These are phyloP conservation scores for Brachionus sp. DNA, from an alignment of 1,140 invertebrate species.

Conservation along the genomic window DNA sequence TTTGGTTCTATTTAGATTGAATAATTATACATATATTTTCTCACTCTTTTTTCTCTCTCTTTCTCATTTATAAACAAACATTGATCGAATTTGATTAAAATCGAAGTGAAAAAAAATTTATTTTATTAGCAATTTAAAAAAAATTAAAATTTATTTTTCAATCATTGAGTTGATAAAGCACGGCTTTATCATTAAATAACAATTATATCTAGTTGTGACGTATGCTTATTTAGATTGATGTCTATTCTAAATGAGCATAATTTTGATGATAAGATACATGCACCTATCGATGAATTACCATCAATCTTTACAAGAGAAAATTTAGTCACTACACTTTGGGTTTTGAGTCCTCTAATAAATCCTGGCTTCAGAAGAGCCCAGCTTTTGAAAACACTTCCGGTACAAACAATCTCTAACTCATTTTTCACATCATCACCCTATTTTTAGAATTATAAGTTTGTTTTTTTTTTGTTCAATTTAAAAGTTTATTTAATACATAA, in stretches of 20 bases:
- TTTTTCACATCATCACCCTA: neutral
- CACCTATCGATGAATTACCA: slow-evolving; percentile 16
- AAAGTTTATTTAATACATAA: neutral
- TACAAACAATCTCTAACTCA: slow-evolving; percentile 78
- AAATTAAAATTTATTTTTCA: neutral
- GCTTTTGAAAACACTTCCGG: slow-evolving; percentile 92
- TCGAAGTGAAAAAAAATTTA: slow-evolving; percentile 4
- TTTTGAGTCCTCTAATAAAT: neutral
- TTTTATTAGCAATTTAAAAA: slow-evolving; percentile 7
- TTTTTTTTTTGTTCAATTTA: neutral
- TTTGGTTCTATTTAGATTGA: neutral
- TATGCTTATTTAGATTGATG: neutral
- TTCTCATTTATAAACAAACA: slow-evolving; percentile 11
- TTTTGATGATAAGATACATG: slow-evolving; percentile 12
- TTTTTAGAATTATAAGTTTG: neutral
- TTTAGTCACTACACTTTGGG: neutral
- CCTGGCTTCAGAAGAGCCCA: slow-evolving; percentile 70
- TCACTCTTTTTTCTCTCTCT: neutral
- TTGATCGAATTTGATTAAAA: slow-evolving; percentile 29
- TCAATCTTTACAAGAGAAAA: neutral
- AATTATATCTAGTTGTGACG: slow-evolving; percentile 4
- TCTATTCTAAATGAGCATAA: slow-evolving; percentile 24
- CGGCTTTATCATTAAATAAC: neutral
- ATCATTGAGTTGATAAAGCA: neutral
- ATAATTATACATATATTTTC: neutral